Evolutionary conservation across 2,113 vertebrate species (phyloP).

Genomic region (Chascanopsetta lugubris): DNA sequence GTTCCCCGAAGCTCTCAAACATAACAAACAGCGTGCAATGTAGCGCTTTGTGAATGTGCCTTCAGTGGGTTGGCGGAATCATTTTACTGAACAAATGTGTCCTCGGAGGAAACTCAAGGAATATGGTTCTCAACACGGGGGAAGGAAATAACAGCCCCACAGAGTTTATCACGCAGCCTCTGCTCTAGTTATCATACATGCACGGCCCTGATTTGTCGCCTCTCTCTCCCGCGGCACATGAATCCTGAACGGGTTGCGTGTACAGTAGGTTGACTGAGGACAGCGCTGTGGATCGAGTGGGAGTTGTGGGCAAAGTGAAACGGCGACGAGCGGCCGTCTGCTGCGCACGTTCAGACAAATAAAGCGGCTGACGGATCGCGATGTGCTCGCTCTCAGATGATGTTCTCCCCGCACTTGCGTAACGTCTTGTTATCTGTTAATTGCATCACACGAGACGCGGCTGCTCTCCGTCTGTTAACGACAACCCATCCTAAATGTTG

Average conservation of each 20-base stretch:
- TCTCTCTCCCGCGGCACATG: constrained; percentile 25
- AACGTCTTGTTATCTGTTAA: constrained; percentile 58
- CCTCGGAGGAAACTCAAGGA: constrained; percentile 78
- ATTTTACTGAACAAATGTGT: constrained; percentile 80
- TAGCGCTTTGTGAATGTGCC: constrained; percentile 75
- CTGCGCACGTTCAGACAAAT: constrained; percentile 55
- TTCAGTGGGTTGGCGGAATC: constrained; percentile 76
- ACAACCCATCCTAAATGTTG: constrained; percentile 45
- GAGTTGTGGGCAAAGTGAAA: constrained; percentile 30
- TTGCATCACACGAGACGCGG: constrained; percentile 43
- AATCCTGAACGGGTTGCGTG: constrained; percentile 21
- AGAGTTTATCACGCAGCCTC: constrained; percentile 64
- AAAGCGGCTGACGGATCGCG: constrained; percentile 27
- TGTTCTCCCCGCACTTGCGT: constrained; percentile 32
- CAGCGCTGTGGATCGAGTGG: constrained; percentile 22
- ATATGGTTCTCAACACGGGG: constrained; percentile 70
- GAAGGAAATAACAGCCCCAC: constrained; percentile 61
- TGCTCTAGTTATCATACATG: constrained; percentile 29
- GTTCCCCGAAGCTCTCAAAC: constrained; percentile 78
- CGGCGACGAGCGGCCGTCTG: constrained; percentile 33
- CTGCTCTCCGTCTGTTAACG: constrained; percentile 41
- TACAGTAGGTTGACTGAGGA: constrained; percentile 39
- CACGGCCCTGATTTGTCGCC: constrained; percentile 38
- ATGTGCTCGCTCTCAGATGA: constrained; percentile 48
- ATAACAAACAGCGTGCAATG: constrained; percentile 79